Conservation (phyloP, 2,113 vertebrate genomes). For the Cochlearius cochlearius region DNA sequence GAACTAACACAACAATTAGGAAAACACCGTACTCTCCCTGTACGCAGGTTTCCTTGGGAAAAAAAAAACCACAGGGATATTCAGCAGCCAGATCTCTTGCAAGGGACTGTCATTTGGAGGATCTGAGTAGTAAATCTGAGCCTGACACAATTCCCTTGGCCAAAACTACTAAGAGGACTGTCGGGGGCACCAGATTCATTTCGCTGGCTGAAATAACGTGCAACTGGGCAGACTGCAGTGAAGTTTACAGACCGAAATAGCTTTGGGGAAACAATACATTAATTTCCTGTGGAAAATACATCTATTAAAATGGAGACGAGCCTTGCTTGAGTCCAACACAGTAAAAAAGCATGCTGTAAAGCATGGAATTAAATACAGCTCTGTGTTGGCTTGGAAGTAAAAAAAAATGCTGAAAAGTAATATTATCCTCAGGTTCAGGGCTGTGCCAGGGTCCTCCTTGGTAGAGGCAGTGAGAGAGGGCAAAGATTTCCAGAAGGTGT, state of each 20-base stretch:
- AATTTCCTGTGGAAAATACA: conserved; percentile 69
- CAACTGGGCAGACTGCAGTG: conserved; percentile 22
- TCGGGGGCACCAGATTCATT: neutral
- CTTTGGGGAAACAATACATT: conserved; percentile 65
- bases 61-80: neutral
- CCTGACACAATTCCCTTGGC: neutral
- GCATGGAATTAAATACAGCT: neutral
- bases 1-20: neutral
- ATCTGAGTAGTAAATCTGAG: neutral
- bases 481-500: neutral
- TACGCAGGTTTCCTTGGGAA: neutral
- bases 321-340: neutral
- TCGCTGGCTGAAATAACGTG: conserved; percentile 21
- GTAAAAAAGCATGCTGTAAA: neutral
- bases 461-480: neutral
- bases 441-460: neutral
- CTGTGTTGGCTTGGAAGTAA: neutral
- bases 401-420: neutral
- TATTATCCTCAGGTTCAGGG: neutral
- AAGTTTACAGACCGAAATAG: conserved; percentile 48
- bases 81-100: neutral
- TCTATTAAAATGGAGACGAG: conserved; percentile 48
- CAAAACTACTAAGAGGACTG: neutral
- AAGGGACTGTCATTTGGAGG: neutral
- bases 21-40: neutral